These are phyloP conservation scores for Geodia barretti DNA, from an alignment of 37 sponge, comb jelly and placozoan genomes.

Conservation along the genomic window DNA sequence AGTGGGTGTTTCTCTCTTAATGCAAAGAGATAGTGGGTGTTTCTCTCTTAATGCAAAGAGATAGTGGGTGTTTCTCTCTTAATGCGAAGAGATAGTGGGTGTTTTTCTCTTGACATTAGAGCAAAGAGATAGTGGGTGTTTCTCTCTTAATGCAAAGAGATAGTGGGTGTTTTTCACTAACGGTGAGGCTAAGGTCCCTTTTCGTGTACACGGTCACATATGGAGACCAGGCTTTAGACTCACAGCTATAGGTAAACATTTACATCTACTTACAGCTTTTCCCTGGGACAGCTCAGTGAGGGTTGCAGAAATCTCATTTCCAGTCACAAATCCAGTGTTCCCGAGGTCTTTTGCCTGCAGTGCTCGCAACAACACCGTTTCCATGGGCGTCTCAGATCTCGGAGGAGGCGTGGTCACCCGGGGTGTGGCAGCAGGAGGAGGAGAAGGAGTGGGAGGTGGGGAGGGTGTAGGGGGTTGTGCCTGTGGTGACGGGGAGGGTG, in stretches of 20 bases:
- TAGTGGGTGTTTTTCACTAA: background rate
- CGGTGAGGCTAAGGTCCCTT: too few species aligned
- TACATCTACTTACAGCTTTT: background rate
- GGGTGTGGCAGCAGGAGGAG: background rate
- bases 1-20: too few species aligned
- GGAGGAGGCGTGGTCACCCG: background rate
- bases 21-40: too few species aligned
- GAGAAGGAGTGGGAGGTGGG: background rate
- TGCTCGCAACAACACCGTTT: constrained; percentile 16
- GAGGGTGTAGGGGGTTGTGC: constrained; percentile 8
- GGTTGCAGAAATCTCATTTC: constrained; percentile 29
- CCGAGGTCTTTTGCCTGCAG: constrained; percentile 57
- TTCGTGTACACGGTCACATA: too few species aligned
- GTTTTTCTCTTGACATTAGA: too few species aligned
- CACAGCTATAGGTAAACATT: too few species aligned
- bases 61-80: background rate
- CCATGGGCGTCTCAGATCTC: constrained; percentile 15
- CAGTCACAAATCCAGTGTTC: constrained; percentile 58
- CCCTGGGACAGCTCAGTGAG: constrained; percentile 18
- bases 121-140: background rate
- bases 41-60: too few species aligned
- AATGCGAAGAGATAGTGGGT: too few species aligned
- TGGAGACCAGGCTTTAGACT: too few species aligned
- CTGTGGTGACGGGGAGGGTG: background rate
- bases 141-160: background rate